Percentiles rank a stretch among this genome's conserved stretches.
Evolutionary conservation across 2,888 invertebrate species (phyloP).

Genomic region (Oxycera nigricornis): DNA sequence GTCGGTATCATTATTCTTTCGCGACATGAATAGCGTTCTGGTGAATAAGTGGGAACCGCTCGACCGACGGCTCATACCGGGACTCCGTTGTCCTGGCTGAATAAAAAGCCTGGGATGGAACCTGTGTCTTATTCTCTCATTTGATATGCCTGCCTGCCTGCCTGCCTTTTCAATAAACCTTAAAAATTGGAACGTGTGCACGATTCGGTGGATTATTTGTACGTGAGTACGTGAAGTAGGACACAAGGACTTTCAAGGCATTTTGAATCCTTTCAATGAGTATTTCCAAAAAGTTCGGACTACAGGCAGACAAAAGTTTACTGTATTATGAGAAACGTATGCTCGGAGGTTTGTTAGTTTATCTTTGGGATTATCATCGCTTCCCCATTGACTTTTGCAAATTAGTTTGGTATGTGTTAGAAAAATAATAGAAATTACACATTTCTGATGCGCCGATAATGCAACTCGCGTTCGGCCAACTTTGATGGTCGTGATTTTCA

Average conservation of each 20-base stretch:
- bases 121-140: neutral
- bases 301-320: neutral
- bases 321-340: conserved; percentile 37
- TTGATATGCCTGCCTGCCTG: neutral
- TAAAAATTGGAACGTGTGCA: conserved; percentile 8
- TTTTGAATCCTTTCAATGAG: neutral
- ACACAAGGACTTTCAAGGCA: neutral
- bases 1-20: conserved; percentile 56
- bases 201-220: neutral
- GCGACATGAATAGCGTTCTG: conserved; percentile 51
- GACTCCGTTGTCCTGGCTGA: neutral
- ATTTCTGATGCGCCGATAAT: too few relatives aligned
- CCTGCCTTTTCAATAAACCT: neutral
- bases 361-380: conserved; percentile 28
- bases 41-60: conserved; percentile 46
- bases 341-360: conserved; percentile 24
- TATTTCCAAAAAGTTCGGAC: neutral
- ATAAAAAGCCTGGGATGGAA: too few relatives aligned
- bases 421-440: too few relatives aligned
- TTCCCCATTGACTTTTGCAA: conserved; percentile 26
- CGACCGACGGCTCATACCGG: conserved; percentile 2
- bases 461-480: too few relatives aligned
- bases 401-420: conserved; percentile 29
- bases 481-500: too few relatives aligned
- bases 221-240: conserved; percentile 13